Evolutionary conservation across 2,888 invertebrate species (phyloP), one percentile per base, ranked within the genome.

Genomic region (Petrolisthes cinctipes): DNA sequence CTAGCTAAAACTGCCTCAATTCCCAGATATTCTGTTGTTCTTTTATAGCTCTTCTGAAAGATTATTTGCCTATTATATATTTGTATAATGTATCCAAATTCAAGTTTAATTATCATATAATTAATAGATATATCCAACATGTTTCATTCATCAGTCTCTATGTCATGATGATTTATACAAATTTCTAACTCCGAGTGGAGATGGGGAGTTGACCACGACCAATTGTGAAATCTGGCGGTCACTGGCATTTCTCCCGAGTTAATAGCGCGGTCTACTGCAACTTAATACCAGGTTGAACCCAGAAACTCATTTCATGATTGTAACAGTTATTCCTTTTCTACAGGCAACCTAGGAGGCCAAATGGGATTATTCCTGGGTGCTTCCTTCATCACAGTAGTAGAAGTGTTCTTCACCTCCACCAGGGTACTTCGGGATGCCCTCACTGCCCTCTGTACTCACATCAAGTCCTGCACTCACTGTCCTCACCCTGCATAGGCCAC

Each of bases 281-380:
- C 4, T 20, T 20, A 71, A 14, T 5, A 37, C 14, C 37, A 23
- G 6, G 5, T 0, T 23, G 14, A 37, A 6, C 6, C 20, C 7
- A 23, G 20, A 73, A 37, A 73, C 17, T 7, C 20, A 20, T 37
- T 73, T 23, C 73, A 9, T 23, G 7, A 5, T 68, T 68, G 17
- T 5, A 73, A 14, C 14, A 1, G 20, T 37, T 37, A 37, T 37
- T 37, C 66, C 73, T 73, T 17, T 37, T 17, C 75, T 7, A 11
- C 85, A 89, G 89, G 85, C 23, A 85, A 85, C 54, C 83, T 89
- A 3, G 89, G 85, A 5, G 89, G 89, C 1, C 89, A 89, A 37
- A 89, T 89, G 89, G 89, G 85, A 2, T 73, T 89, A 23, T 89
- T 89, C 75, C 83, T 89, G 5, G 89, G 89, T 4, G 89, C 89